A percentile compares a stretch with the other conserved stretches of the same genome.
phyloP scores from a whole-genome alignment of 2,113 vertebrate species.

The Alces alces region DNA sequence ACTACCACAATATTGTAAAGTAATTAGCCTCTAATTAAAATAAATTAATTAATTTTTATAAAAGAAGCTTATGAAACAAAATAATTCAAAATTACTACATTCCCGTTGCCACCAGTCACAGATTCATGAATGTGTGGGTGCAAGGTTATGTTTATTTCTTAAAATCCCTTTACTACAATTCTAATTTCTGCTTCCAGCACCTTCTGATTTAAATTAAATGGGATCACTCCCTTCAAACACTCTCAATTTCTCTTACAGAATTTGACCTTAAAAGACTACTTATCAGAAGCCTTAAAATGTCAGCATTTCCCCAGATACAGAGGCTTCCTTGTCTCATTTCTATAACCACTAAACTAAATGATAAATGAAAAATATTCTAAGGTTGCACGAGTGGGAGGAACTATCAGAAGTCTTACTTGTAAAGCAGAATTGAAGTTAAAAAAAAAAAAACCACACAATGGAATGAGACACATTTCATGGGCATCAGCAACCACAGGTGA shows the following conservation, averaged over 20 bases:
- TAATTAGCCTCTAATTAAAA: background rate
- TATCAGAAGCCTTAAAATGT: slow-evolving; percentile 55
- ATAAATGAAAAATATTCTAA: slow-evolving; percentile 60
- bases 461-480: slow-evolving; percentile 30
- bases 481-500: slow-evolving; percentile 49
- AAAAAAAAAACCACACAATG: slow-evolving; percentile 45
- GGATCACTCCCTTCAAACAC: background rate
- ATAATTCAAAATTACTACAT: background rate
- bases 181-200: background rate
- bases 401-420: slow-evolving; percentile 45
- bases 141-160: background rate
- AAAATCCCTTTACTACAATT: background rate
- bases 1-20: background rate
- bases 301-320: slow-evolving; percentile 50
- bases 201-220: slow-evolving; percentile 18
- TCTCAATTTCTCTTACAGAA: slow-evolving; percentile 21
- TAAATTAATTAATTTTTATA: background rate
- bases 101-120: background rate
- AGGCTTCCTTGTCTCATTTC: slow-evolving; percentile 34
- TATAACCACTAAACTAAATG: slow-evolving; percentile 62
- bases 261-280: slow-evolving; percentile 53
- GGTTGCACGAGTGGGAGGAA: background rate
- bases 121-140: background rate
- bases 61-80: background rate
- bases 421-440: slow-evolving; percentile 55